Percentiles rank a stretch among this genome's conserved stretches.
Evolutionary conservation across 1,140 invertebrate genomes (phyloP).

Genomic region (Achroia grisella): DNA sequence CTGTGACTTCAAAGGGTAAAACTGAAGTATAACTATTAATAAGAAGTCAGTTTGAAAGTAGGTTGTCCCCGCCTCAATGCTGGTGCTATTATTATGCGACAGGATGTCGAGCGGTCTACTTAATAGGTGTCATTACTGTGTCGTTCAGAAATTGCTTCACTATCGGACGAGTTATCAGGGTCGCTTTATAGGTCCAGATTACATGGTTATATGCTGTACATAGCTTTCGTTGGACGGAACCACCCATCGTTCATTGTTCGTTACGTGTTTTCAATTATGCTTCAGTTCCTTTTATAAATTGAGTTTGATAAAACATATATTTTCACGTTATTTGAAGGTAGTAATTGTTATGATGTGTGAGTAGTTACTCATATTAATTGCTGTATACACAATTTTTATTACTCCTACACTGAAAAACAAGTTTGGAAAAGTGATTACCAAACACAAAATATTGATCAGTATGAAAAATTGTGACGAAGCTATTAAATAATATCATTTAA

Average conservation of each 20-base stretch:
- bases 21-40: background rate
- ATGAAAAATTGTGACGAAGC: too few species aligned
- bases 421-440: too few species aligned
- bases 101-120: slow-evolving; percentile 40
- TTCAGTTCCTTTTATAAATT: too few species aligned
- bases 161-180: slow-evolving; percentile 65
- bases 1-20: too few species aligned
- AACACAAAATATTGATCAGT: too few species aligned
- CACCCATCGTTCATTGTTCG: slow-evolving; percentile 13
- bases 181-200: slow-evolving; percentile 63
- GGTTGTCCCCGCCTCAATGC: slow-evolving; percentile 31
- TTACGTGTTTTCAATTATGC: slow-evolving; percentile 24
- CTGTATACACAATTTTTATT: too few species aligned
- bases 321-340: too few species aligned
- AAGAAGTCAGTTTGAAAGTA: slow-evolving; percentile 23
- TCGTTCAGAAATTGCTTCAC: slow-evolving; percentile 67
- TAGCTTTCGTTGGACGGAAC: slow-evolving; percentile 10
- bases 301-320: too few species aligned
- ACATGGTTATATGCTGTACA: slow-evolving; percentile 38
- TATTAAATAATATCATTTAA: too few species aligned
- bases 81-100: slow-evolving; percentile 54
- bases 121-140: slow-evolving; percentile 70
- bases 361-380: too few species aligned
- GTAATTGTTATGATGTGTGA: too few species aligned
- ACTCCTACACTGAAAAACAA: too few species aligned